Percentiles rank a stretch among this genome's conserved stretches.
Conservation (phyloP, 2,888 invertebrate genomes). For the Pseudococcus longispinus region DNA sequence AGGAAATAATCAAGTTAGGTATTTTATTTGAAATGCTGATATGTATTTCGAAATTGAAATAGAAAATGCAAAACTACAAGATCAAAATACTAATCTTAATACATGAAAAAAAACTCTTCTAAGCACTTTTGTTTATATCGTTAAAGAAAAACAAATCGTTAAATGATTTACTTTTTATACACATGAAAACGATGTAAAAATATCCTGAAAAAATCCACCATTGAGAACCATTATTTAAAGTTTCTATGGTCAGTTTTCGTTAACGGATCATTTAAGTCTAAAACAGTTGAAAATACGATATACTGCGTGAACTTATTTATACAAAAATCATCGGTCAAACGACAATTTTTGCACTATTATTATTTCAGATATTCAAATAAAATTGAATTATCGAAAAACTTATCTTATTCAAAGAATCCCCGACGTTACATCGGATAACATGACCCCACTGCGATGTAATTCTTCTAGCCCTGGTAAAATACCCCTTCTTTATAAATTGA, state of each 20-base stretch:
- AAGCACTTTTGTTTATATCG: not conserved
- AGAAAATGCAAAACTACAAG: not conserved
- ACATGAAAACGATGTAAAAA: not conserved
- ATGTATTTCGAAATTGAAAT: not conserved
- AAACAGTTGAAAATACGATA: not conserved
- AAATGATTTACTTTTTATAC: not conserved
- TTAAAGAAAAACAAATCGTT: not conserved
- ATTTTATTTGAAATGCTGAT: not conserved
- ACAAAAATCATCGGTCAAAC: not conserved
- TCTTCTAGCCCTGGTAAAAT: not conserved
- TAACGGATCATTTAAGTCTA: constrained; percentile 18
- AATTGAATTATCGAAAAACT: constrained; percentile 42
- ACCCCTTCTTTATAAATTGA: not conserved
- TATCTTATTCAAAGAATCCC: not conserved
- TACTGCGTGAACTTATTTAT: not conserved
- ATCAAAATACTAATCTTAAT: not conserved
- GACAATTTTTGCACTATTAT: not conserved
- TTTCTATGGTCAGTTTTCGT: constrained; percentile 26
- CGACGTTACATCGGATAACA: not conserved
- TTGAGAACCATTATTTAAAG: not conserved
- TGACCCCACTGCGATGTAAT: not conserved
- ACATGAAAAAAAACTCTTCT: not conserved
- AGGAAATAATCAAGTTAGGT: no score
- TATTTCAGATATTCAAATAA: constrained; percentile 19
- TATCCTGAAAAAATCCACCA: not conserved